Conservation (phyloP, 2,797 vertebrate genomes). For the Acanthiza pusilla region DNA sequence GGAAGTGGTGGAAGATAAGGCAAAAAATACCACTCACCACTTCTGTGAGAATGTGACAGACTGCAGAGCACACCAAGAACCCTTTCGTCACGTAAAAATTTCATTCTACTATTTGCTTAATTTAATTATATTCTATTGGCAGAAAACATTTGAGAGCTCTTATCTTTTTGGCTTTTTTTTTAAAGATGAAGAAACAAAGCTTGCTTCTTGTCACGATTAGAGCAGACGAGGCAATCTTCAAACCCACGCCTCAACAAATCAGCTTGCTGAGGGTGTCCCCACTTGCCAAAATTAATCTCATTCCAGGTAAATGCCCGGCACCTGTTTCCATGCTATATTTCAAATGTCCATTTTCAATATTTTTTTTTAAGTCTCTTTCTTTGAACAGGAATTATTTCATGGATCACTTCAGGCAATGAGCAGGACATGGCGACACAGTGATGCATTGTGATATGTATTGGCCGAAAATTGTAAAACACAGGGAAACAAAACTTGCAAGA, state of each 20-base stretch:
- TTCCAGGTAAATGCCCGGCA: not conserved
- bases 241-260: not conserved
- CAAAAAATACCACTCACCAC: not conserved
- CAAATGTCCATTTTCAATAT: not conserved
- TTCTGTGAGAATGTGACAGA: not conserved
- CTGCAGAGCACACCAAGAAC: not conserved
- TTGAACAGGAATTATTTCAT: not conserved
- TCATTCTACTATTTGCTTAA: not conserved
- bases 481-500: not conserved
- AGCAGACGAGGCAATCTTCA: not conserved
- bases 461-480: not conserved
- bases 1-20: not conserved
- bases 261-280: not conserved
- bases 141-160: not conserved
- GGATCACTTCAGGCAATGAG: not conserved
- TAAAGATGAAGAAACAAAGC: not conserved
- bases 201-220: not conserved
- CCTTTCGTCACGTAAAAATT: not conserved
- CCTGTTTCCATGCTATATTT: not conserved
- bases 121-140: not conserved
- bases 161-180: not conserved
- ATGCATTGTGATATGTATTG: not conserved
- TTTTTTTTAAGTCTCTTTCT: not conserved
- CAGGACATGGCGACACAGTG: not conserved
- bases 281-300: not conserved